A percentile compares a stretch with the other conserved stretches of the same genome.
Conservation (phyloP, 23 tunicate genomes). For the Oikopleura vanhoeffeni region DNA sequence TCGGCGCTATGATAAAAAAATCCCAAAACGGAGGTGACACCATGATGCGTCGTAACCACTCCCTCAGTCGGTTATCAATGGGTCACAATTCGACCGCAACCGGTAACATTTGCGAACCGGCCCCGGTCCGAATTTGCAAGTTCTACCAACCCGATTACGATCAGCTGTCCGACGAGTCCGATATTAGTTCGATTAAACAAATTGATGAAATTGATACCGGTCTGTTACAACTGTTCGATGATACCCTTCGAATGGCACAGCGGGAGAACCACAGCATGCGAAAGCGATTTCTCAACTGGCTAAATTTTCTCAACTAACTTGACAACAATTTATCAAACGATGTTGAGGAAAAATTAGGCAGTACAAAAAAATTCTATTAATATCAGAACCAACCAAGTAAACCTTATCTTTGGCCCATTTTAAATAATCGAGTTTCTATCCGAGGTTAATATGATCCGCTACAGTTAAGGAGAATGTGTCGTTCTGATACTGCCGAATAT, state of each 20-base stretch:
- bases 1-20: neutral
- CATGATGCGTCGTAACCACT: neutral
- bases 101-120: neutral
- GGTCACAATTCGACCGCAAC: neutral
- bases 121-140: neutral
- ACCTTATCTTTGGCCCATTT: too few relatives aligned
- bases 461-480: too few relatives aligned
- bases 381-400: too few relatives aligned
- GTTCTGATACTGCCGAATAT: too few relatives aligned
- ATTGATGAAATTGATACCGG: neutral
- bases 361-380: too few relatives aligned
- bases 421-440: too few relatives aligned
- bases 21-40: neutral
- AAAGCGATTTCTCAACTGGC: too few relatives aligned
- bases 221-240: neutral
- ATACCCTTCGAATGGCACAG: neutral
- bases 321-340: too few relatives aligned
- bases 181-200: neutral
- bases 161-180: neutral
- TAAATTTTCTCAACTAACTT: too few relatives aligned
- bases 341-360: too few relatives aligned
- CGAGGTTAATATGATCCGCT: too few relatives aligned
- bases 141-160: neutral
- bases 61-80: neutral
- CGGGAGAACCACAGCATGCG: neutral